phyloP scores from a whole-genome alignment of 2,797 vertebrate species.

The Spatula clypeata region DNA sequence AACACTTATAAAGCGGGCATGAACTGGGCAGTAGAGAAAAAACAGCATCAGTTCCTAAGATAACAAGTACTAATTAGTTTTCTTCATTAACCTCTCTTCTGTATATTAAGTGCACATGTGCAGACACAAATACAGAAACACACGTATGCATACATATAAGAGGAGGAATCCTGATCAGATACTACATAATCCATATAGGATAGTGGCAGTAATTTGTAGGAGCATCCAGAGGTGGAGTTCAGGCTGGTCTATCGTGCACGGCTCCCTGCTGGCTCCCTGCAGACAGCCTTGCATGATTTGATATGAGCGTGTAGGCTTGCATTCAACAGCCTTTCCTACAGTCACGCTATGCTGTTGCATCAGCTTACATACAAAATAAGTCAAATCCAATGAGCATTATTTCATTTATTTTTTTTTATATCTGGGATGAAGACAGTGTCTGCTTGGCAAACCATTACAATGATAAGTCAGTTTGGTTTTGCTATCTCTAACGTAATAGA shows the following conservation, averaged over 20 bases:
- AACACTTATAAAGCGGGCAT: constrained; percentile 21
- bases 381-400: accelerated
- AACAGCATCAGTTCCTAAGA: neutral
- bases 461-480: constrained; percentile 25
- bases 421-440: neutral
- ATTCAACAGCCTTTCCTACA: neutral
- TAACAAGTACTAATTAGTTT: neutral
- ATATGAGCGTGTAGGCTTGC: neutral
- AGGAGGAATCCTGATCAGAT: neutral
- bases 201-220: neutral
- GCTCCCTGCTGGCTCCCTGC: neutral
- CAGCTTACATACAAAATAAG: neutral
- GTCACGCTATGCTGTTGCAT: neutral
- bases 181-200: neutral
- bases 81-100: neutral
- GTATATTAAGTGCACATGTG: neutral
- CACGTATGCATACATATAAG: neutral
- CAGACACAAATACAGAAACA: neutral
- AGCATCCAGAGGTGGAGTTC: neutral
- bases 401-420: neutral
- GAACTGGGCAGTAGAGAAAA: constrained; percentile 10
- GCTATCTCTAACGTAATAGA: constrained; percentile 38
- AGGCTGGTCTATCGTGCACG: neutral
- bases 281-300: neutral
- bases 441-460: constrained; percentile 7